Conservation (phyloP, 2,888 invertebrate species). For the Chirona hameri region DNA sequence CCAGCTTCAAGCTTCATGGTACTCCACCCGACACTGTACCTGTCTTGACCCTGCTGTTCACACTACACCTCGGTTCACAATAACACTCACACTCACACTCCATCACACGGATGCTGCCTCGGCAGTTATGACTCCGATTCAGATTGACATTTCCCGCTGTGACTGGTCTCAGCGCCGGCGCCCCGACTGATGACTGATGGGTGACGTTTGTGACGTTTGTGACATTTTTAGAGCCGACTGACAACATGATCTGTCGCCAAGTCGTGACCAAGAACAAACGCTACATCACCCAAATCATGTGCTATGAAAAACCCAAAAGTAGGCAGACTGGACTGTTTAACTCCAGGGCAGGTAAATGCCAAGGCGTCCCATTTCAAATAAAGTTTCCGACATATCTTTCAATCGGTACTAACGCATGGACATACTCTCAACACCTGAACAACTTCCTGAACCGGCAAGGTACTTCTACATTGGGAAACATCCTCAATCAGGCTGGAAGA, state of each 20-base stretch:
- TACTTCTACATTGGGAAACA: too few species aligned
- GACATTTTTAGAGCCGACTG: constrained; percentile 35
- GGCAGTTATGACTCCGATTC: too few species aligned
- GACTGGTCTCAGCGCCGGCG: too few species aligned
- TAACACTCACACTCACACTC: neutral
- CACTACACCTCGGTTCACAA: too few species aligned
- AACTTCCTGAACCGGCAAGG: neutral
- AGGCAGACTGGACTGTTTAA: constrained; percentile 9
- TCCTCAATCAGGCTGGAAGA: too few species aligned
- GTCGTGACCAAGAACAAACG: constrained; percentile 40
- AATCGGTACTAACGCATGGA: constrained; percentile 10
- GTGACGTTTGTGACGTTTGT: neutral
- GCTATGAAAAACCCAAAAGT: constrained; percentile 40
- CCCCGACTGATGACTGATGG: neutral
- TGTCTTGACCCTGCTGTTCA: neutral
- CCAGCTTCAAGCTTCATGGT: too few species aligned
- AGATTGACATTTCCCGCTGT: too few species aligned
- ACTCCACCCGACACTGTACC: neutral
- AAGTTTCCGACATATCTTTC: neutral
- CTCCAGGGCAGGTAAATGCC: constrained; percentile 31
- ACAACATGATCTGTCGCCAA: constrained; percentile 41
- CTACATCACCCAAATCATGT: constrained; percentile 42
- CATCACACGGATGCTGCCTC: too few species aligned
- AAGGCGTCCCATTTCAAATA: too few species aligned
- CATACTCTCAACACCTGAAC: neutral